Evolutionary conservation across 2,797 vertebrate genomes (phyloP), one percentile per base, ranked within the genome.

Genomic region (Phataginus tetradactyla): DNA sequence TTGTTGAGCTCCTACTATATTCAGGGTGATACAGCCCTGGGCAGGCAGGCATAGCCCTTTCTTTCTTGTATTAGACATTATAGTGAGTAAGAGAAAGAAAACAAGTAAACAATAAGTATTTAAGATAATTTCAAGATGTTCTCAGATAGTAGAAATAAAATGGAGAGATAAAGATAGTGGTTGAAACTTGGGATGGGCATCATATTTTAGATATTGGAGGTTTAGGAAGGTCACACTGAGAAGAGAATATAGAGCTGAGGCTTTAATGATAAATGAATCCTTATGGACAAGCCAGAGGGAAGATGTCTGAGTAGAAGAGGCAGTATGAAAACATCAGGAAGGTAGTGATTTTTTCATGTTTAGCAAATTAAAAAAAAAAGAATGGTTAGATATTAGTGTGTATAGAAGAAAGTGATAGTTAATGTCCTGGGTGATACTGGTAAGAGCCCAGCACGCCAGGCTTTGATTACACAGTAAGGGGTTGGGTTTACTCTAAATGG

Each of bases 131-230:
- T 39, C 10, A 66, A 49, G 45, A 85, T 57, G 20, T 1, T 63
- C 68, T 80, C 15, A 53, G 84, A 37, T 63, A 93, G 27, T 11
- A 59, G 37, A 69, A 61, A 74, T 79, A 39, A 79, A 89, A 93
- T 37, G 27, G 27, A 53, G 14, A 25, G 4, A 64, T 9, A 14
- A 14, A 8, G n/a, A 51, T 6, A 32, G 11, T 25, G 9, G n/a
- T 13, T 69, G 32, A 69, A 13, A 63, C 11, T 42, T 32, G 2
- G 10, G 7, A 5, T 34, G 1, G 5, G 5, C 12, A 14, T 71
- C 21, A 2, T 49, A 68, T 55, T 84, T 79, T 63, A 63, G n/a
- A 74, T 68, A 68, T 5, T 74, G 9, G 11, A 0, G 37, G 2
- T 34, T 79, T 5, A 59, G 34, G 10, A 84, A 51, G 8, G 17